A percentile compares a stretch with the other conserved stretches of the same genome.
Evolutionary conservation across 2,113 vertebrate genomes (phyloP).

Genomic region (Prochilodus magdalenae): DNA sequence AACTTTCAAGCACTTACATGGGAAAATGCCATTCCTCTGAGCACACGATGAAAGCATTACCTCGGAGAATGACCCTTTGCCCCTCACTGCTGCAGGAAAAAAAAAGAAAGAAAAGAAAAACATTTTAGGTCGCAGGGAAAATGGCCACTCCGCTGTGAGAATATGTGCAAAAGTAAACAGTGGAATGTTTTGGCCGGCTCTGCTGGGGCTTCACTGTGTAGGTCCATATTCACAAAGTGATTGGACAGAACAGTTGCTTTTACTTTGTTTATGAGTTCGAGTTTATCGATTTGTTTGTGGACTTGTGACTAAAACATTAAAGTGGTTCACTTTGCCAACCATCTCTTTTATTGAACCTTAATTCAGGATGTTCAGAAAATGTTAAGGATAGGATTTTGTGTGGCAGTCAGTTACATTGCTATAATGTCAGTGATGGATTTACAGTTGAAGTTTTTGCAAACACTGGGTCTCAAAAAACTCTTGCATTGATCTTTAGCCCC

Average conservation of each 20-base stretch:
- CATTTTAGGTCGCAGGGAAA: slow-evolving; percentile 84
- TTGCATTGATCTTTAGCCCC: slow-evolving; percentile 41
- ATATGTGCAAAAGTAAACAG: slow-evolving; percentile 89
- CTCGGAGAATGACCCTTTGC: slow-evolving; percentile 85
- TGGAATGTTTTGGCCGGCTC: slow-evolving; percentile 82
- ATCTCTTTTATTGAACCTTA: no score
- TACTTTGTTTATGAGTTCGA: neutral
- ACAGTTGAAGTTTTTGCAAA: slow-evolving; percentile 20
- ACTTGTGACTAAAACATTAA: neutral
- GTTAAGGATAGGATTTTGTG: no score
- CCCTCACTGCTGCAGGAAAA: slow-evolving; percentile 75
- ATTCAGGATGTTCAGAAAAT: no score
- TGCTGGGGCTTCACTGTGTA: slow-evolving; percentile 48
- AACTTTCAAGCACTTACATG: slow-evolving; percentile 85
- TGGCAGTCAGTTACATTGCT: slow-evolving; percentile 1
- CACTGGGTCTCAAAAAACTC: slow-evolving; percentile 35
- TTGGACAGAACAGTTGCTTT: neutral
- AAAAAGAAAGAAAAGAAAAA: slow-evolving; percentile 76
- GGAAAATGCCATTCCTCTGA: slow-evolving; percentile 88
- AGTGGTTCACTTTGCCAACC: no score
- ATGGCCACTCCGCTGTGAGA: slow-evolving; percentile 83
- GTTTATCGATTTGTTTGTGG: neutral
- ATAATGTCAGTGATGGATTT: slow-evolving; percentile 28
- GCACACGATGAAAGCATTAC: slow-evolving; percentile 86
- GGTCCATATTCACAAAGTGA: neutral